phyloP scores from a whole-genome alignment of 2,113 vertebrate species.

The Rallus limicola region DNA sequence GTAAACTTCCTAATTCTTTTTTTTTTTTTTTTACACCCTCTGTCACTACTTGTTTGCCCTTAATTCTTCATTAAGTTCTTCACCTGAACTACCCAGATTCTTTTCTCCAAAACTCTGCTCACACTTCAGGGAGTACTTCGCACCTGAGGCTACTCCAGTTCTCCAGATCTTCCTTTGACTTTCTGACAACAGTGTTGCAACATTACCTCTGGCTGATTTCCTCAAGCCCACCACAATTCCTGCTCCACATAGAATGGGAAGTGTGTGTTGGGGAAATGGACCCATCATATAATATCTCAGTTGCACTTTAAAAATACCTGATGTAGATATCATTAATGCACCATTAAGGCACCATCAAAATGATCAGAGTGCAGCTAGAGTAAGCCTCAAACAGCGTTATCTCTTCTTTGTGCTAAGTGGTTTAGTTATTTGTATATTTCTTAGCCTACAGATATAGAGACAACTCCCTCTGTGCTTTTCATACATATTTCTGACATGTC shows the following conservation, averaged over 20 bases:
- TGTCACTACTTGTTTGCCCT: background rate
- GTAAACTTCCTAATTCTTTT: background rate
- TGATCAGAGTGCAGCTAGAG: background rate
- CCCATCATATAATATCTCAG: background rate
- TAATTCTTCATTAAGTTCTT: background rate
- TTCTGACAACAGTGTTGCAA: background rate
- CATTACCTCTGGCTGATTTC: background rate
- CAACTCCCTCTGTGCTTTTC: background rate
- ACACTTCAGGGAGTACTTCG: background rate
- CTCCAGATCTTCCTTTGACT: background rate
- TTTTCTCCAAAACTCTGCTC: slow-evolving; percentile 11
- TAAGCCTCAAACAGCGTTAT: background rate
- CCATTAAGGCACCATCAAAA: background rate
- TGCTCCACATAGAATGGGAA: background rate
- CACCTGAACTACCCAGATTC: background rate
- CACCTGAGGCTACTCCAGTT: background rate
- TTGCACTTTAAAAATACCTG: background rate
- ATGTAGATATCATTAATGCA: background rate
- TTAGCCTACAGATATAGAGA: background rate
- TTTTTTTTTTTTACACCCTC: background rate
- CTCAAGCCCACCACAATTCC: background rate
- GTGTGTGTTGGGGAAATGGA: background rate
- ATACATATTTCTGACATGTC: background rate
- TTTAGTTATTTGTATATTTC: background rate
- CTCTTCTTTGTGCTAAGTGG: background rate